A percentile compares a stretch with the other conserved stretches of the same genome.
Conservation (phyloP, 2,888 invertebrate genomes). For the Pterostichus madidus region DNA sequence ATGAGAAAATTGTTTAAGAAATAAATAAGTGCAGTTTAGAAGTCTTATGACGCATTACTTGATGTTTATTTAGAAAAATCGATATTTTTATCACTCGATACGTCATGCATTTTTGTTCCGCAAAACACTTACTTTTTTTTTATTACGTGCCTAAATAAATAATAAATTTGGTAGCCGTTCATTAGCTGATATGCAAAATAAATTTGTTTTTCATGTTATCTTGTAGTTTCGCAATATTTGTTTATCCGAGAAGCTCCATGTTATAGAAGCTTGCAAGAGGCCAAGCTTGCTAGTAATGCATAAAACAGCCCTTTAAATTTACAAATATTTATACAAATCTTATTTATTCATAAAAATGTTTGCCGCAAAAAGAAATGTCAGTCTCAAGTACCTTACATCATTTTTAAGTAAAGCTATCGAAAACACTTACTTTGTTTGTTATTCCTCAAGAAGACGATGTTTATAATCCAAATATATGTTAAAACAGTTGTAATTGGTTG, state of each 20-base stretch:
- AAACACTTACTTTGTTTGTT: neutral
- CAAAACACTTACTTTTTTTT: neutral
- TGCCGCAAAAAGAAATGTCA: too few relatives aligned
- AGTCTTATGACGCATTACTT: constrained; percentile 23
- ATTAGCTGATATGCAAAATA: too few relatives aligned
- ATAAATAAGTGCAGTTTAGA: neutral
- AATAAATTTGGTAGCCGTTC: neutral
- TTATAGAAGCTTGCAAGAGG: too few relatives aligned
- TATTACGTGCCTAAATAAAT: neutral
- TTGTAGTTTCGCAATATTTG: too few relatives aligned
- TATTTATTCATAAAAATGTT: too few relatives aligned
- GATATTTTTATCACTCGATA: constrained; percentile 13
- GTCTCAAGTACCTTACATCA: too few relatives aligned
- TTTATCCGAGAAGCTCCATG: too few relatives aligned
- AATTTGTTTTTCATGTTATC: too few relatives aligned
- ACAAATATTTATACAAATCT: too few relatives aligned
- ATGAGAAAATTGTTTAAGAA: too few relatives aligned
- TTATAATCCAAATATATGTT: constrained; percentile 1
- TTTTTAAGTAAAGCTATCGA: neutral
- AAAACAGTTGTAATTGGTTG: neutral
- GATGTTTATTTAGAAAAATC: constrained; percentile 5
- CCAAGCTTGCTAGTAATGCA: too few relatives aligned
- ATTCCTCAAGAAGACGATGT: neutral
- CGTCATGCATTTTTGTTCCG: neutral
- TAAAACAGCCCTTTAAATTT: too few relatives aligned